Conservation (phyloP, 2,888 invertebrate genomes). For the Acanthococcus lagerstroemiae region DNA sequence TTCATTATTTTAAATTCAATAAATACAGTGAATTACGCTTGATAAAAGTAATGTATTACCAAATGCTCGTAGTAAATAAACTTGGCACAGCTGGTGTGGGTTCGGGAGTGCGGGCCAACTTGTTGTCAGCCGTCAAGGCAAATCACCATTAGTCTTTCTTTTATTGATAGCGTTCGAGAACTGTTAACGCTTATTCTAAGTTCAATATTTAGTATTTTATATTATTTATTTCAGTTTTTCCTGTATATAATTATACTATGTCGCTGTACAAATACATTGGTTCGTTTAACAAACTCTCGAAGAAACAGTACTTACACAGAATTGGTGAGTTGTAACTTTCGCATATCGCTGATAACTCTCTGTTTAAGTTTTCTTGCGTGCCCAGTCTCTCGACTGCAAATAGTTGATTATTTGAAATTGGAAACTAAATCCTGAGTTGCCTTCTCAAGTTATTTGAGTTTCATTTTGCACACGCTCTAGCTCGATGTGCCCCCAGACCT, state of each 20-base stretch:
- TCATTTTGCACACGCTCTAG: no score
- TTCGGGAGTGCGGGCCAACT: constrained; percentile 26
- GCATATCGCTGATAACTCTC: neutral
- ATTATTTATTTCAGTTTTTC: neutral
- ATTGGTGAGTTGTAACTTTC: constrained; percentile 8
- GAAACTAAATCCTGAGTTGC: no score
- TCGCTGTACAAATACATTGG: constrained; percentile 19
- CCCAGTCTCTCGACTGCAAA: neutral
- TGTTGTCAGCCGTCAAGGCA: constrained; percentile 23
- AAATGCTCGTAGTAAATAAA: constrained; percentile 6
- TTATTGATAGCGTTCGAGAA: constrained; percentile 7
- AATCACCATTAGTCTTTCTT: neutral
- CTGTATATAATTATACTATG: neutral
- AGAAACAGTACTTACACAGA: constrained; percentile 15
- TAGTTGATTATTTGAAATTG: neutral
- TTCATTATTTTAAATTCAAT: neutral
- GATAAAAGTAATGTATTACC: neutral
- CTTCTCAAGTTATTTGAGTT: neutral
- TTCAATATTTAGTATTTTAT: neutral
- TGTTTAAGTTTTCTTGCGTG: neutral
- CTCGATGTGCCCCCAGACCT: neutral
- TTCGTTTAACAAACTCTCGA: constrained; percentile 8
- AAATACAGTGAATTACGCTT: neutral
- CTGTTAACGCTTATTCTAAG: constrained; percentile 5
- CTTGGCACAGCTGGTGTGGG: constrained; percentile 18